Percentiles rank a stretch among this genome's conserved stretches.
These are phyloP conservation scores for Diaprepes abbreviatus DNA, from an alignment of 2,888 invertebrate genomes.

Conservation along the genomic window DNA sequence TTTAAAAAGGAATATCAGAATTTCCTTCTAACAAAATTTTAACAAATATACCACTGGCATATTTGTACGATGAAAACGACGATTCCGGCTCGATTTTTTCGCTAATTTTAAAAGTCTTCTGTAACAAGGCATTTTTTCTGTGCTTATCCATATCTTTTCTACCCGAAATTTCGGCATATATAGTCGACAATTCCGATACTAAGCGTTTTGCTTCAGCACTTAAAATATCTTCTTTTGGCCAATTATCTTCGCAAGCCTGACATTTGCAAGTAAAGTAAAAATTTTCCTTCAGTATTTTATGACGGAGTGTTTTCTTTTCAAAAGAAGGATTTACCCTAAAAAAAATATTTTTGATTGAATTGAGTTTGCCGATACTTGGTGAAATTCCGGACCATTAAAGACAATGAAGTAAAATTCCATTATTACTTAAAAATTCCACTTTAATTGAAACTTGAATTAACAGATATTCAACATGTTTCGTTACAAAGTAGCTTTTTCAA, in stretches of 20 bases:
- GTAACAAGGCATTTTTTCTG: not conserved
- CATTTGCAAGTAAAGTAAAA: conserved; percentile 1
- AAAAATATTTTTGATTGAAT: too few species aligned
- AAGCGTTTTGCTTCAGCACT: not conserved
- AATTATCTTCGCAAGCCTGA: not conserved
- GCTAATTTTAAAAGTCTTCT: not conserved
- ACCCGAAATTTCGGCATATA: not conserved
- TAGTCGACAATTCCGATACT: not conserved
- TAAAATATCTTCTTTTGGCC: not conserved
- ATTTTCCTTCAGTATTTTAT: not conserved
- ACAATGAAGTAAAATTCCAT: too few species aligned
- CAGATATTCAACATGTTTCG: too few species aligned
- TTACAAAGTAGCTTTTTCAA: too few species aligned
- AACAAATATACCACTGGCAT: not conserved
- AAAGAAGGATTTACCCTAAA: not conserved
- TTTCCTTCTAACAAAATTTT: not conserved
- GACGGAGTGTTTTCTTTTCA: not conserved
- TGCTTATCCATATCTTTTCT: not conserved
- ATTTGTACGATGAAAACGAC: not conserved
- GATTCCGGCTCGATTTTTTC: not conserved
- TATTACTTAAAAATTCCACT: too few species aligned
- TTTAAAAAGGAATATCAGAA: not conserved
- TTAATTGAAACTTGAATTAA: too few species aligned
- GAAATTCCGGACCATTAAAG: too few species aligned
- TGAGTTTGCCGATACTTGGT: too few species aligned